Conservation (phyloP, 1,140 invertebrate genomes). For the Sitophilus oryzae region DNA sequence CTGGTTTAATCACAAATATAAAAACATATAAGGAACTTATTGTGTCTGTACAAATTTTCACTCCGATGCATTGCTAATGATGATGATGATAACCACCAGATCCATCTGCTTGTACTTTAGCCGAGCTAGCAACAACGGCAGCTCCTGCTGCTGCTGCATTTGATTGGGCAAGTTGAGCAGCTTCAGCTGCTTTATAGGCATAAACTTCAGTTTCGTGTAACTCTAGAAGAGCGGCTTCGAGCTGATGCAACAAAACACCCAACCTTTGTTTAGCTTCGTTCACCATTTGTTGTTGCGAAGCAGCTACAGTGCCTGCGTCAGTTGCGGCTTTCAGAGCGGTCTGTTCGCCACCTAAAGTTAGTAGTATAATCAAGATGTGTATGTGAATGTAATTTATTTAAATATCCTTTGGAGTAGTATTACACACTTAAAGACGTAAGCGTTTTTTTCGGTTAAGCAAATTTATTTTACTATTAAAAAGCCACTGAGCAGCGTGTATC, state of each 20-base stretch:
- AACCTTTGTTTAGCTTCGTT: slow-evolving; percentile 29
- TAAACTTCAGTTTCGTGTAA: slow-evolving; percentile 28
- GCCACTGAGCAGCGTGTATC: too few species aligned
- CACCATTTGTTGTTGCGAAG: slow-evolving; percentile 32
- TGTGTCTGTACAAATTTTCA: too few species aligned
- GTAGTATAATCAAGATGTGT: not conserved
- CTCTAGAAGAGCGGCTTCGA: slow-evolving; percentile 24
- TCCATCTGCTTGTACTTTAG: slow-evolving; percentile 2
- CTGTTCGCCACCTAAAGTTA: slow-evolving; percentile 20
- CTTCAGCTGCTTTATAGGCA: slow-evolving; percentile 26
- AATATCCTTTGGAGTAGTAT: too few species aligned
- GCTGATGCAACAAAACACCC: slow-evolving; percentile 14
- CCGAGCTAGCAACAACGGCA: slow-evolving; percentile 27
- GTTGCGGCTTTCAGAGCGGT: slow-evolving; percentile 25
- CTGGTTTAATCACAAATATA: too few species aligned
- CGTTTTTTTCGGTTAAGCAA: too few species aligned
- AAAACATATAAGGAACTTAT: too few species aligned
- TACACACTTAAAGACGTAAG: too few species aligned
- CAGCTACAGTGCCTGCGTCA: slow-evolving; percentile 30
- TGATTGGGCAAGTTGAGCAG: slow-evolving; percentile 31
- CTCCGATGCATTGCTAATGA: too few species aligned
- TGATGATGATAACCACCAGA: not conserved
- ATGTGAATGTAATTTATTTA: not conserved
- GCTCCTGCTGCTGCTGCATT: slow-evolving; percentile 33
- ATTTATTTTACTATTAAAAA: too few species aligned